These are phyloP conservation scores for Murina feae DNA, from an alignment of 2,113 vertebrate species.

Conservation along the genomic window DNA sequence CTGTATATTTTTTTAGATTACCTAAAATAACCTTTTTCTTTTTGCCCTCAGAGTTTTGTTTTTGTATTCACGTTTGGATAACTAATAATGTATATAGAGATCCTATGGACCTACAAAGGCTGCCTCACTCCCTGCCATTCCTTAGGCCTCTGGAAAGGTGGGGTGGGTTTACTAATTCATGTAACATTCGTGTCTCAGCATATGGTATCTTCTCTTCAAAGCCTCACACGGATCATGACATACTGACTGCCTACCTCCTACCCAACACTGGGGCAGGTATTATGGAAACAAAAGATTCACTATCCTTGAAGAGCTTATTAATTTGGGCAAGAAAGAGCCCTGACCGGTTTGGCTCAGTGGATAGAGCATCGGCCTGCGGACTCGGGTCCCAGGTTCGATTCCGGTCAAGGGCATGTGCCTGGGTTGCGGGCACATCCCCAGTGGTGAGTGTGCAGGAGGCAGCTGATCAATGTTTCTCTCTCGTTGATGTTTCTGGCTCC, in stretches of 20 bases:
- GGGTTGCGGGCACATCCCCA: too few species aligned
- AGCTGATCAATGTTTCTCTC: too few species aligned
- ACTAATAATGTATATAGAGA: neutral
- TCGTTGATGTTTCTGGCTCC: too few species aligned
- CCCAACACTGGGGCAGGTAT: neutral
- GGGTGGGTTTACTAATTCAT: neutral
- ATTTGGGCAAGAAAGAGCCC: neutral
- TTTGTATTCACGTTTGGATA: neutral
- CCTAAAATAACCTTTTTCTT: neutral
- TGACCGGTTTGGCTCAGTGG: too few species aligned
- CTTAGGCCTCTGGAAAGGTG: neutral
- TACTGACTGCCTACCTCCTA: neutral
- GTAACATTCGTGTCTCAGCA: neutral
- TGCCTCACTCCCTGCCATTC: neutral
- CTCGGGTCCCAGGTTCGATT: too few species aligned
- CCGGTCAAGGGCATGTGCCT: too few species aligned
- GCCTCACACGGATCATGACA: neutral
- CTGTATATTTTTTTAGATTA: neutral
- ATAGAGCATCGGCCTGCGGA: too few species aligned
- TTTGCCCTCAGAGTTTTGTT: neutral
- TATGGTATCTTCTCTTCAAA: slow-evolving; percentile 1
- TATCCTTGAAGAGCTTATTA: slow-evolving; percentile 12
- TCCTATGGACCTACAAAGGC: neutral
- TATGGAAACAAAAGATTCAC: neutral
- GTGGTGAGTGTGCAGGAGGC: too few species aligned